These are phyloP conservation scores for Spea hammondii DNA, from an alignment of 2,797 vertebrate genomes.

Conservation along the genomic window DNA sequence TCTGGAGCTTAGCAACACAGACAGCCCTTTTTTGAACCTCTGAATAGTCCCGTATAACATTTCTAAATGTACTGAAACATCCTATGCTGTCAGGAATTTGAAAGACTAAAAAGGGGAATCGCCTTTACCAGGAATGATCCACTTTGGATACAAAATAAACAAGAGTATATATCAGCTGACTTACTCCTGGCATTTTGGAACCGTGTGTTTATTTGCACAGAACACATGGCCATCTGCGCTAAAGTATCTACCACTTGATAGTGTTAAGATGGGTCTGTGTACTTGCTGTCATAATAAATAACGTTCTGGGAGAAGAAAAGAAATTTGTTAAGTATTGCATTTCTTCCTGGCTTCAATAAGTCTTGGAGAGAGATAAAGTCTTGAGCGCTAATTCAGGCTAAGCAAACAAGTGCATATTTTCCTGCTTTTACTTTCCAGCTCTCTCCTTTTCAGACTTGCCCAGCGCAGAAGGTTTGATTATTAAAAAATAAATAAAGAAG, in stretches of 20 bases:
- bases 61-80: constrained; percentile 66
- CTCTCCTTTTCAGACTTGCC: constrained; percentile 39
- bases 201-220: constrained; percentile 69
- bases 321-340: constrained; percentile 26
- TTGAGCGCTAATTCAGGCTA: constrained; percentile 31
- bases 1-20: constrained; percentile 61
- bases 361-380: constrained; percentile 37
- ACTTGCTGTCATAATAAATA: constrained; percentile 62
- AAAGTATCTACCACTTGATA: constrained; percentile 60
- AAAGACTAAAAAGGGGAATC: constrained; percentile 58
- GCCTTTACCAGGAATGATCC: constrained; percentile 69
- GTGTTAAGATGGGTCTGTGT: constrained; percentile 62
- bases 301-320: constrained; percentile 38
- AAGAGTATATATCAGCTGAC: constrained; percentile 57
- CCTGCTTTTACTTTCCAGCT: constrained; percentile 34
- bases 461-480: constrained; percentile 40
- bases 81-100: constrained; percentile 69
- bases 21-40: constrained; percentile 60
- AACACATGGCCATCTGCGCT: constrained; percentile 62
- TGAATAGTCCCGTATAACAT: not conserved
- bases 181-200: constrained; percentile 65
- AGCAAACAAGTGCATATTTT: constrained; percentile 47
- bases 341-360: constrained; percentile 15
- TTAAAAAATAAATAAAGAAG: constrained; percentile 45
- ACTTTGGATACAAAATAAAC: constrained; percentile 61